phyloP scores from a whole-genome alignment of 1,140 invertebrate genomes.

The Diabrotica undecimpunctata region DNA sequence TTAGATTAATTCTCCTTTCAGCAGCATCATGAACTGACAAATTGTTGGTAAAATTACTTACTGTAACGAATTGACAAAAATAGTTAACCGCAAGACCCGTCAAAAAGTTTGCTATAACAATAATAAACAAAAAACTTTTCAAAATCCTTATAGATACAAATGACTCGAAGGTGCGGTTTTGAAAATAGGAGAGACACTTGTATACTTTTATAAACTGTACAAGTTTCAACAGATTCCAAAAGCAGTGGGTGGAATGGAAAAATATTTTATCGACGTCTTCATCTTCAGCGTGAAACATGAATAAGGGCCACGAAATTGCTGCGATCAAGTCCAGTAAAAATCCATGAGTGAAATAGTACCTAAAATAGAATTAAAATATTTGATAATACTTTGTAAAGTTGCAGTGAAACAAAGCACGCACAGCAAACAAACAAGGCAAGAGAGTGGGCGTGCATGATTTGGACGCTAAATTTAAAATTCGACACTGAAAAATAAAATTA shows the following conservation, averaged over 20 bases:
- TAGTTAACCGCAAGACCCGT: not conserved
- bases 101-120: constrained; percentile 4
- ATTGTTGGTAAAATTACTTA: not conserved
- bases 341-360: constrained; percentile 14
- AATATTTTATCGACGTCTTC: not conserved
- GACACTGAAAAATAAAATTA: too few species aligned
- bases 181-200: constrained; percentile 8
- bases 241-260: constrained; percentile 1
- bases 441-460: too few species aligned
- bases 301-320: not conserved
- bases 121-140: not conserved
- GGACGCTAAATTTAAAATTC: too few species aligned
- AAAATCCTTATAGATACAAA: not conserved
- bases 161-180: not conserved
- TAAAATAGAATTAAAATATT: not conserved
- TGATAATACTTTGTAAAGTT: too few species aligned
- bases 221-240: constrained; percentile 8
- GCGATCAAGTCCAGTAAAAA: constrained; percentile 13
- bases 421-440: too few species aligned
- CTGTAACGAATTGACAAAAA: not conserved
- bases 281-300: not conserved
- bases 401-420: too few species aligned
- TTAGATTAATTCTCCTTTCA: not conserved
- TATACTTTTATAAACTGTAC: constrained; percentile 10
- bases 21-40: not conserved